Evolutionary conservation across 2,888 invertebrate genomes (phyloP), one percentile per base, ranked within the genome.

Genomic region (Temnothorax unifasciatus): DNA sequence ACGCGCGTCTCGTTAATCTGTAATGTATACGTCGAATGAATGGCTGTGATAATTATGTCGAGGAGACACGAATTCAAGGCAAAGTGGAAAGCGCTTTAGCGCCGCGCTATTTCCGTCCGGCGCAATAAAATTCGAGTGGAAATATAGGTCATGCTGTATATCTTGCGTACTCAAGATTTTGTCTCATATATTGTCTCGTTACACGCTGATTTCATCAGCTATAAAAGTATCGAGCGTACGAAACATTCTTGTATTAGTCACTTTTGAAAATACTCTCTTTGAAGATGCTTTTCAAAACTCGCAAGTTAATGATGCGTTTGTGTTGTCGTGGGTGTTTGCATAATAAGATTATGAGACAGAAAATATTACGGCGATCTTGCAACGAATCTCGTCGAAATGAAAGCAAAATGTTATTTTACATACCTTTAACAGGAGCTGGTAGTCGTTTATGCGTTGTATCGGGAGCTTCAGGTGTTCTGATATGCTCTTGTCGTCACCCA

Each of bases 401-500:
- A 38, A 64, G 9, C 34, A 21, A 75, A 73, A 25, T n/a, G 1
- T 61, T 50, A 29, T 64, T 29, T 11, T n/a, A 21, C 41, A 15
- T 95, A 98, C 99, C 97, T 98, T 98, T 90, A 99, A 96, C 87
- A 99, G 97, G 93, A 98, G 97, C 95, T 99, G 98, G 95, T 99
- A 99, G 96, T 99, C 98, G 97, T 98, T 98, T 95, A 99, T 98
- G 95, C 99, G 97, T 96, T 99, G 98, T 94, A 98, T 98, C 92
- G 99, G 98, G 93, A 99, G 97, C 95, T 98, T 98, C 92, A 99
- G 96, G 96, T 99, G 98, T 95, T 99, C 99, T 93, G 97, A 96
- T 93, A 98, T 96, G 92, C 97, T 97, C 95, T 98, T 98, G 95
- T 98, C 98, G 97, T 98, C 98, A 93, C 97, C 97, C 93, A 98